phyloP scores from a whole-genome alignment of 2,113 vertebrate species.

The Tachysurus vachellii region DNA sequence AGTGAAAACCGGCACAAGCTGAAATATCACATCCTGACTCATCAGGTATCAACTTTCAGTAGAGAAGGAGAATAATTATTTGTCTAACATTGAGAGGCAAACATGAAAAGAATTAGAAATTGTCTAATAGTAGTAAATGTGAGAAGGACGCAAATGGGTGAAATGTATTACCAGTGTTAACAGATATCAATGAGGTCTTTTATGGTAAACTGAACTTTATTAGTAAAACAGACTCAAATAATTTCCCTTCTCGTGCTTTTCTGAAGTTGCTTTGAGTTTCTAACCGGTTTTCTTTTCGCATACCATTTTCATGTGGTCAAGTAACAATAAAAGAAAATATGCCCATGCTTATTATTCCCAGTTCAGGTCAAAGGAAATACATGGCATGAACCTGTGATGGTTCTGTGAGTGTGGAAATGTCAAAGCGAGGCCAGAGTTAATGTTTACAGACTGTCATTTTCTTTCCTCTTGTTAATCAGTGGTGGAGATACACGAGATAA shows the following conservation, averaged over 20 bases:
- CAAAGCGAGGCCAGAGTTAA: slow-evolving; percentile 58
- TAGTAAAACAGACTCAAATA: background rate
- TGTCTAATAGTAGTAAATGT: background rate
- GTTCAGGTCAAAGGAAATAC: background rate
- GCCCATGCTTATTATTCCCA: background rate
- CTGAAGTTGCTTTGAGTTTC: background rate
- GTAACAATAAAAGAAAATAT: background rate
- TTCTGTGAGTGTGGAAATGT: slow-evolving; percentile 19
- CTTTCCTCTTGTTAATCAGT: slow-evolving; percentile 44
- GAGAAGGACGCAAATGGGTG: background rate
- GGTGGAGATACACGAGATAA: background rate
- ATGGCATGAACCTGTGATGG: background rate
- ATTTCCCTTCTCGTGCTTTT: background rate
- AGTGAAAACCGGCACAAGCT: slow-evolving; percentile 2
- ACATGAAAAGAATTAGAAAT: background rate
- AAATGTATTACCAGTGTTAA: background rate
- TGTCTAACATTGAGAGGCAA: no score
- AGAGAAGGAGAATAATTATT: background rate
- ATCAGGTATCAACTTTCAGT: background rate
- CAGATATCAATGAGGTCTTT: background rate
- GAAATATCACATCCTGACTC: slow-evolving; percentile 6
- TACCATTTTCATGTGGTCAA: background rate
- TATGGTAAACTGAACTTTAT: background rate
- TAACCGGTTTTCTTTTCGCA: background rate
- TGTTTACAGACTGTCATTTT: slow-evolving; percentile 42